Evolutionary conservation across 2,113 vertebrate species (phyloP), one percentile per base, ranked within the genome.

Genomic region (Phylloscopus trochilus): DNA sequence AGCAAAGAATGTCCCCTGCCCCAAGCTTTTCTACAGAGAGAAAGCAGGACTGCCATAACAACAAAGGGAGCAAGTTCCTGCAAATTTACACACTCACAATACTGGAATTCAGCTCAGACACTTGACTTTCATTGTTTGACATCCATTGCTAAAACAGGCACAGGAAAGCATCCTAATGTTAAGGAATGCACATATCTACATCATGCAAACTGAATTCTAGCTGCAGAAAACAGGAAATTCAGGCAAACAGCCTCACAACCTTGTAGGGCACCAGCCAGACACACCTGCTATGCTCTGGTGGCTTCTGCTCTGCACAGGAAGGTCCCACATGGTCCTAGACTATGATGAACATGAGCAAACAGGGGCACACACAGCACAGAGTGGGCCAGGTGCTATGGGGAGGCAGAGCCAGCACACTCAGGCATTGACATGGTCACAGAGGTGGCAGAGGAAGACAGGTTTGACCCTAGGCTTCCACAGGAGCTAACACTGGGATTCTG

Each of bases 261-360:
- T 73, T 0, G 1, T 3, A 56, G 11, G 30, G 59, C 37, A 87
- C 31, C 2, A 3, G 49, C 30, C 55, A 89, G 67, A 73, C 59
- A 53, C 7, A 73, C 13, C 58, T 46, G 70, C 81, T n/a, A 28
- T 18, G 47, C 43, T 59, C 72, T 85, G 53, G 41, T 72, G 43
- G 78, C 81, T 87, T 58, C 8, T 0, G 58, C 59, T 87, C 78
- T 76, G 44, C 0, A 0, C 26, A 73, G 43, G 46, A 92, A 87
- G 68, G 56, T 23, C 21, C 35, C 1, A 0, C 47, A 14, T 16
- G 33, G 52, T 30, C 80, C 89, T 46, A 55, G 31, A 20, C 56
- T 44, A 92, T 0, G 0, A 89, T 1, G 3, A 83, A 77, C 75
- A 35, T 0, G 1, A 84, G 58, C 28, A 41, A 87, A 83, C 6